These are phyloP conservation scores for Caenorhabditis sp. DNA, from an alignment of 2,888 invertebrate genomes.

Conservation along the genomic window DNA sequence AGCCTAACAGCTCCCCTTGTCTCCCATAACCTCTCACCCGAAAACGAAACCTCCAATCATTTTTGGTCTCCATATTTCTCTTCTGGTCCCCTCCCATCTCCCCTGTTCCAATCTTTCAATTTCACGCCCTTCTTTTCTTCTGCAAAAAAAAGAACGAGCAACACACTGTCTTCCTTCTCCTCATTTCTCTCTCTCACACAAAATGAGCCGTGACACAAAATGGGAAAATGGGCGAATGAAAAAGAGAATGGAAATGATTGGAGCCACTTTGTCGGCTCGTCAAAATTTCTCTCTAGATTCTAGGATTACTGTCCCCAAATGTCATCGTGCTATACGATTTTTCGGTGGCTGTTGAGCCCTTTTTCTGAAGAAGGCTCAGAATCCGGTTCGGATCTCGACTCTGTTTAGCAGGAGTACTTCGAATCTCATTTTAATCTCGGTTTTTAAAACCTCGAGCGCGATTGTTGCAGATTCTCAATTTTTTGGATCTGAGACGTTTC, in stretches of 20 bases:
- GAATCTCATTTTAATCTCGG: too few relatives aligned
- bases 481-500: too few relatives aligned
- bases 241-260: neutral
- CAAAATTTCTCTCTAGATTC: neutral
- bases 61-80: neutral
- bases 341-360: neutral
- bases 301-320: neutral
- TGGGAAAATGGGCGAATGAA: neutral
- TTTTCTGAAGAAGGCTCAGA: too few relatives aligned
- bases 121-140: neutral
- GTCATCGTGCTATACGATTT: neutral
- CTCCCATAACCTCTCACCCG: neutral
- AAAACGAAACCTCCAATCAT: constrained; percentile 32
- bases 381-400: too few relatives aligned
- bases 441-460: too few relatives aligned
- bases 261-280: too few relatives aligned
- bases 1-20: neutral
- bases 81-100: neutral
- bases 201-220: neutral
- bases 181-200: neutral
- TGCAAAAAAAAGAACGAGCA: neutral
- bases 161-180: neutral
- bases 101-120: constrained; percentile 20
- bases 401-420: too few relatives aligned
- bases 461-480: too few relatives aligned